Evolutionary conservation across 2,797 vertebrate genomes (phyloP).

Genomic region (Hylomyscus alleni): DNA sequence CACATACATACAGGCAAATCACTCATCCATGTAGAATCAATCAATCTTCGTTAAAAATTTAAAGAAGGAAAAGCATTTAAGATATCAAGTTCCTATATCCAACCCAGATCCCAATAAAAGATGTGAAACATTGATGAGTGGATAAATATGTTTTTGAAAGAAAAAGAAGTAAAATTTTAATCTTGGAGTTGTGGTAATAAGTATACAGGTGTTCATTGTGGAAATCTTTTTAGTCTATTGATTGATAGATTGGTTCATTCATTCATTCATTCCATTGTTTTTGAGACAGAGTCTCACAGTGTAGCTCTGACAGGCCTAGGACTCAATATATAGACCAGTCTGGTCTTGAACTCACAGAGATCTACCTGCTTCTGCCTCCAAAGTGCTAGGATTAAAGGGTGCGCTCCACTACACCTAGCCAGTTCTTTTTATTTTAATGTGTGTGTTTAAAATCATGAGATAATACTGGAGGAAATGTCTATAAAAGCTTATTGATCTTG

Average conservation of each 20-base stretch:
- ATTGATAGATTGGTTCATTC: neutral
- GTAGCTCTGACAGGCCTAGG: neutral
- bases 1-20: neutral
- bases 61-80: neutral
- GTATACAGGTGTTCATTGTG: neutral
- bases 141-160: constrained; percentile 36
- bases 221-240: neutral
- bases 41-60: neutral
- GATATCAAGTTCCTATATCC: neutral
- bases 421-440: constrained; percentile 58
- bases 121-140: constrained; percentile 1
- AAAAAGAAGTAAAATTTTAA: constrained; percentile 25
- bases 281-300: neutral
- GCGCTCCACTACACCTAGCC: neutral
- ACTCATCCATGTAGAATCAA: neutral
- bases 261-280: neutral
- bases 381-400: neutral
- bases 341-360: neutral
- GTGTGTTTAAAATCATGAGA: constrained; percentile 55
- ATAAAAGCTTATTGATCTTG: neutral
- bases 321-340: neutral
- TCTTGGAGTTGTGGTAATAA: constrained; percentile 10
- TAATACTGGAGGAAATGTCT: neutral
- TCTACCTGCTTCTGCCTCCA: neutral
- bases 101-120: constrained; percentile 33